Base-by-base conservation (phyloP, 1,140 invertebrate genomes). In the Probaryconus sp. region DNA sequence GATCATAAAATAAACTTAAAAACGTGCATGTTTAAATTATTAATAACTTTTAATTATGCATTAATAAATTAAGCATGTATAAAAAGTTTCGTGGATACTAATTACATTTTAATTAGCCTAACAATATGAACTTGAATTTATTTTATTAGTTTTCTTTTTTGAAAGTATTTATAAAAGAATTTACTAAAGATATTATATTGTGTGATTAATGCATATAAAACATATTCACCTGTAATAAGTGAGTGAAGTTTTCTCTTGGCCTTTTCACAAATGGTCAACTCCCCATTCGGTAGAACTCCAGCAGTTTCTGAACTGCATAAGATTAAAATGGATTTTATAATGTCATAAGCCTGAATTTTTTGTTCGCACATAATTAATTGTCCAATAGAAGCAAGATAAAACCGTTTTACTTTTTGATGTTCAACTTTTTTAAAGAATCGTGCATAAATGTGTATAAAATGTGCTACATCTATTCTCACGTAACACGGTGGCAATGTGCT, bases 401-500 rank as follows among this genome's bases (percentile, higher is more conserved):
- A 61, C 14, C 18, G 17, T 5, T 50, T 38, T 2, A 60, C 11
- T 28, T 14, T 24, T 1, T 2, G 1, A 2, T 18, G 17, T n/a
- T 42, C 42, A 1, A 40, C 10, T n/a, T 40, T n/a, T 28, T 40
- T 61, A 1, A 48, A 21, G n/a, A 61, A 20, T 4, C 30, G 14
- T 5, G 5, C 18, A 40, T 61, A 61, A 26, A 48, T 48, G 1
- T 61, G 17, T 7, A 63, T 50, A 18, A 63, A 63, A 38, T 50
- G 58, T 9, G 56, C 56, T 2, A 50, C 45, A 30, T 61, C 56
- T 4, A 48, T 35, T 6, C 63, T 42, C 0, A 73, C 13, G 14
- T 67, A 69, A 21, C 43, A 60, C 3, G 13, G 3, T 11, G 58
- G 67, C 2, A 64, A 3, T 14, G 5, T 10, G 2, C 7, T 1